A percentile compares a stretch with the other conserved stretches of the same genome.
phyloP scores from a whole-genome alignment of 2,113 vertebrate genomes.

The Polypterus senegalus region DNA sequence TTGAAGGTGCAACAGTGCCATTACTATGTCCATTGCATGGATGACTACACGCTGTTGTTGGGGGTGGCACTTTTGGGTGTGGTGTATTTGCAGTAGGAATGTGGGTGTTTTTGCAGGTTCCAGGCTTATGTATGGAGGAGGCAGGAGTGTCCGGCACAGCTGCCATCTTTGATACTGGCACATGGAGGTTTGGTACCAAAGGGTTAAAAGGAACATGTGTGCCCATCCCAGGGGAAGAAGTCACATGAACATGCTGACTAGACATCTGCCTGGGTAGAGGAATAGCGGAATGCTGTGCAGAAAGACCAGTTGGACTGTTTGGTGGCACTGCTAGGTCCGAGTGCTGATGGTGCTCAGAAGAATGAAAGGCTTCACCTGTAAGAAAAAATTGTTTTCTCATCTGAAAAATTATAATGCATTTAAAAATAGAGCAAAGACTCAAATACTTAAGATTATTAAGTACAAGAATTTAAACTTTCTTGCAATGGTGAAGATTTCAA shows the following conservation, averaged over 20 bases:
- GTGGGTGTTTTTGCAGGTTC: constrained; percentile 78
- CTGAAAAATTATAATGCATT: background rate
- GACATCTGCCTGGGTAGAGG: constrained; percentile 61
- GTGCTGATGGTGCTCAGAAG: constrained; percentile 81
- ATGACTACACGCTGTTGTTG: constrained; percentile 72
- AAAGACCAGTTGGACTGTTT: constrained; percentile 87
- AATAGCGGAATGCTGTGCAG: constrained; percentile 72
- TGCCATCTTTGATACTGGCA: constrained; percentile 43
- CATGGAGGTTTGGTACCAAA: constrained; percentile 51
- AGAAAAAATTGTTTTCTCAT: constrained; percentile 7
- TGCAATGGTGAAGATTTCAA: too few species aligned
- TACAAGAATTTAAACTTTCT: too few species aligned
- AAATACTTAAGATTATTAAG: background rate
- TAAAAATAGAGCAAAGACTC: too few species aligned
- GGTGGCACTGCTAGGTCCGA: constrained; percentile 91
- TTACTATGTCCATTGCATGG: constrained; percentile 85
- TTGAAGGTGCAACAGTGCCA: constrained; percentile 54
- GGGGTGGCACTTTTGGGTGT: constrained; percentile 72
- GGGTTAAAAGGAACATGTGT: constrained; percentile 57
- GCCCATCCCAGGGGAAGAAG: constrained; percentile 37
- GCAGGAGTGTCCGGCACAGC: constrained; percentile 59
- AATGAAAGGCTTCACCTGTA: constrained; percentile 77
- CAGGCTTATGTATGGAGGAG: constrained; percentile 54
- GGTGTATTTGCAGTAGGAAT: constrained; percentile 68
- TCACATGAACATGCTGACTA: constrained; percentile 60